Evolutionary conservation across 2,113 vertebrate genomes (phyloP).

Genomic region (Trichechus manatus): DNA sequence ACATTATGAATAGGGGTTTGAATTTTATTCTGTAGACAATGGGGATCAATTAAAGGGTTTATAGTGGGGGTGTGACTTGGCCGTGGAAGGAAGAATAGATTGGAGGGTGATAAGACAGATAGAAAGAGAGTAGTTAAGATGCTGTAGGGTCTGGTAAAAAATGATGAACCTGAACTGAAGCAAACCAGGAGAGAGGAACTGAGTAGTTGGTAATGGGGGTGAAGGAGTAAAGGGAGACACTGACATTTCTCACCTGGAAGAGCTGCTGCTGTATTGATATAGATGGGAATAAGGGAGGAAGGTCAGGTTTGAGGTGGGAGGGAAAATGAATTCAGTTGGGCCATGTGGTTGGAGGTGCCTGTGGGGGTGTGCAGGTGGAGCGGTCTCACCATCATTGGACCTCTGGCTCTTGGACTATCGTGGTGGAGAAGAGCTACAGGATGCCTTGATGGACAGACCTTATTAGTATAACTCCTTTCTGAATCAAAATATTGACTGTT

Average conservation of each 20-base stretch:
- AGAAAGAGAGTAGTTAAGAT: neutral
- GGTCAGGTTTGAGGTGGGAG: neutral
- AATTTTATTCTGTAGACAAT: neutral
- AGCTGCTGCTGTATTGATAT: neutral
- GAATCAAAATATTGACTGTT: conserved; percentile 7
- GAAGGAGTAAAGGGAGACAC: too few species aligned
- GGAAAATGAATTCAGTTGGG: neutral
- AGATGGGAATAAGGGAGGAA: neutral
- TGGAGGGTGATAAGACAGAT: neutral
- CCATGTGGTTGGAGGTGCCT: neutral
- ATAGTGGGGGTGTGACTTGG: neutral
- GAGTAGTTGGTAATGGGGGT: neutral
- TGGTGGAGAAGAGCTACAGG: neutral
- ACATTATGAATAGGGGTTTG: neutral
- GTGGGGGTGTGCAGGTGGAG: neutral
- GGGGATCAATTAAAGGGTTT: neutral
- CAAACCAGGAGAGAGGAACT: fast-evolving
- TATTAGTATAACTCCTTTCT: neutral
- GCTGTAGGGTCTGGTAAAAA: neutral
- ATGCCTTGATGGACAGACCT: neutral
- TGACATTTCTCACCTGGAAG: neutral
- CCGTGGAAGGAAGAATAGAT: neutral
- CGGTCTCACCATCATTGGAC: neutral
- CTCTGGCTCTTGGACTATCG: neutral
- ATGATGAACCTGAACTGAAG: neutral